These are phyloP conservation scores for Cepaea nemoralis DNA, from an alignment of 1,140 invertebrate genomes.

Conservation along the genomic window DNA sequence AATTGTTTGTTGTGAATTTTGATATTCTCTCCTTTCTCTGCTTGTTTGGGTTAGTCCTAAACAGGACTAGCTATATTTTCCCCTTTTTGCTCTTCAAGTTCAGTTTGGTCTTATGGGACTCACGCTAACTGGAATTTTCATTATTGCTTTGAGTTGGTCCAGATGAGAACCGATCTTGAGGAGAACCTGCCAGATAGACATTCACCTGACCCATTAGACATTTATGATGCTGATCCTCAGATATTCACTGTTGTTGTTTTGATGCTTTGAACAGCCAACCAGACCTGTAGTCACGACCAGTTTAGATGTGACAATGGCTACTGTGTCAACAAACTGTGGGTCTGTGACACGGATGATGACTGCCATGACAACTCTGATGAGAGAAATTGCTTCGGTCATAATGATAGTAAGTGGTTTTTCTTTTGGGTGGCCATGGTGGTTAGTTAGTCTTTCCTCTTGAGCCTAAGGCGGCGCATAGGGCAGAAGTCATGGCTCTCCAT, in stretches of 20 bases:
- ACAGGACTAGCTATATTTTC: too few relatives aligned
- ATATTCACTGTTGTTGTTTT: too few relatives aligned
- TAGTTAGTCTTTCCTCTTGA: not conserved
- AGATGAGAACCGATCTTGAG: not conserved
- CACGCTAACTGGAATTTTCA: not conserved
- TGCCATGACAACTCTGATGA: slow-evolving; percentile 58
- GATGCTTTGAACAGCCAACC: not conserved
- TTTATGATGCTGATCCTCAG: too few relatives aligned
- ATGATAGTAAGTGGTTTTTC: slow-evolving; percentile 27
- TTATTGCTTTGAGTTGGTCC: not conserved
- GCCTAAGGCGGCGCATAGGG: too few relatives aligned
- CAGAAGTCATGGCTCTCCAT: too few relatives aligned
- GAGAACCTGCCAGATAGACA: not conserved
- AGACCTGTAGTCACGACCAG: slow-evolving; percentile 39
- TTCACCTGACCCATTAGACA: too few relatives aligned
- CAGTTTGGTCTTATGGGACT: too few relatives aligned
- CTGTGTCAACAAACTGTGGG: slow-evolving; percentile 47
- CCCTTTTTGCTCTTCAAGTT: too few relatives aligned
- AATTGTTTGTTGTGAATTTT: too few relatives aligned
- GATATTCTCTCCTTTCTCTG: too few relatives aligned
- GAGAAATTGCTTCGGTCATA: slow-evolving; percentile 32
- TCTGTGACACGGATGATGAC: slow-evolving; percentile 55
- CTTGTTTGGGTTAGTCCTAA: too few relatives aligned
- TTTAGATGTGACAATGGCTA: slow-evolving; percentile 74
- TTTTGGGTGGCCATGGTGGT: too few relatives aligned